Conservation (phyloP, 2,113 vertebrate genomes). For the Triplophysa tibetana region DNA sequence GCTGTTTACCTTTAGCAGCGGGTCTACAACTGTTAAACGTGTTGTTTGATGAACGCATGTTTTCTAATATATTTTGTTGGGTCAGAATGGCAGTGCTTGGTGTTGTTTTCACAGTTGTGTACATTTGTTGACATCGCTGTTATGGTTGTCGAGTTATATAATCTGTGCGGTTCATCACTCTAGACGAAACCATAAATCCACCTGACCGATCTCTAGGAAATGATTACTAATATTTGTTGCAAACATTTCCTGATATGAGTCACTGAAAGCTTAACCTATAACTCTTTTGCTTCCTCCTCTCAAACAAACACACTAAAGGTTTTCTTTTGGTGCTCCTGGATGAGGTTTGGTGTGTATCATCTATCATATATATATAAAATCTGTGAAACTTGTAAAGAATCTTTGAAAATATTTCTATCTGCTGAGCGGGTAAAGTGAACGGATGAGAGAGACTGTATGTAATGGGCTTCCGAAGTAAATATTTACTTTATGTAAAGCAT, state of each 20-base stretch:
- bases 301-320: not conserved
- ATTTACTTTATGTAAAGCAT: not conserved
- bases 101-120: not conserved
- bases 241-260: not conserved
- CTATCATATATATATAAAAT: no score
- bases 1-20: not conserved
- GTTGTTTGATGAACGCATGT: not conserved
- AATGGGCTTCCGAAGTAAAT: not conserved
- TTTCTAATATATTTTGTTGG: no score
- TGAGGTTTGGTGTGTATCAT: not conserved
- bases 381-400: no score
- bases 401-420: no score
- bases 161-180: not conserved
- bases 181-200: not conserved
- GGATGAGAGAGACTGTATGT: no score
- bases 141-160: not conserved
- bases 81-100: no score
- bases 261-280: not conserved
- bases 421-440: not conserved
- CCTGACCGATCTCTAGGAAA: not conserved
- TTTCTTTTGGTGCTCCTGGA: not conserved
- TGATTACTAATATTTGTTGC: not conserved
- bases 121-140: not conserved
- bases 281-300: not conserved
- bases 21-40: no score